Conservation (phyloP, 2,113 vertebrate species). For the Penelope pileata region DNA sequence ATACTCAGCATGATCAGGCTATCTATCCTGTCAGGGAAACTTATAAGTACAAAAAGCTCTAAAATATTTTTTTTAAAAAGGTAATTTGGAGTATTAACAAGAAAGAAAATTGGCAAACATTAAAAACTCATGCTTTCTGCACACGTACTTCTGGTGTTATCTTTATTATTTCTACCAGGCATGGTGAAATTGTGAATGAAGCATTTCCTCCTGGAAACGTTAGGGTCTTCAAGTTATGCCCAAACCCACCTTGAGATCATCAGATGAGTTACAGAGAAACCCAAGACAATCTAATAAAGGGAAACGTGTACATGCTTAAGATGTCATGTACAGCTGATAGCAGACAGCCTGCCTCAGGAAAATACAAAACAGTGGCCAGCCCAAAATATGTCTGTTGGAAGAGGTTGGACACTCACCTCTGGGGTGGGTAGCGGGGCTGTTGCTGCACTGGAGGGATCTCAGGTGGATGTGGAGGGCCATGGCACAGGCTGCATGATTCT, state of each 20-base stretch:
- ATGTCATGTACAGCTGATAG: background rate
- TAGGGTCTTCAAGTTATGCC: background rate
- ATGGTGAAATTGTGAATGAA: background rate
- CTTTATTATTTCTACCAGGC: background rate
- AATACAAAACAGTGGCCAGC: background rate
- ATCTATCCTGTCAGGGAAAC: background rate
- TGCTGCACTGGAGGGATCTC: rapidly evolving
- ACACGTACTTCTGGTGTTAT: background rate
- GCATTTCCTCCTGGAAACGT: background rate
- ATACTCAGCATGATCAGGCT: background rate
- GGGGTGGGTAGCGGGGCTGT: background rate
- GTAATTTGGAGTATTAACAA: background rate
- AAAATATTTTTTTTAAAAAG: background rate
- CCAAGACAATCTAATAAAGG: background rate
- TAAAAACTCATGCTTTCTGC: background rate
- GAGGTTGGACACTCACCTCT: background rate
- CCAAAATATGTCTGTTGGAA: background rate
- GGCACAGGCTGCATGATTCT: rapidly evolving
- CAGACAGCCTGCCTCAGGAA: background rate
- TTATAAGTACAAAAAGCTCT: background rate
- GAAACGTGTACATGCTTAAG: background rate
- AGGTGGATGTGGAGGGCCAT: background rate
- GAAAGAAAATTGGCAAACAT: background rate
- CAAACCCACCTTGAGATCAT: background rate
- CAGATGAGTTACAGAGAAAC: background rate